Base-by-base conservation (phyloP, 2,113 vertebrate species). In the Ophthalmolycus amberensis region DNA sequence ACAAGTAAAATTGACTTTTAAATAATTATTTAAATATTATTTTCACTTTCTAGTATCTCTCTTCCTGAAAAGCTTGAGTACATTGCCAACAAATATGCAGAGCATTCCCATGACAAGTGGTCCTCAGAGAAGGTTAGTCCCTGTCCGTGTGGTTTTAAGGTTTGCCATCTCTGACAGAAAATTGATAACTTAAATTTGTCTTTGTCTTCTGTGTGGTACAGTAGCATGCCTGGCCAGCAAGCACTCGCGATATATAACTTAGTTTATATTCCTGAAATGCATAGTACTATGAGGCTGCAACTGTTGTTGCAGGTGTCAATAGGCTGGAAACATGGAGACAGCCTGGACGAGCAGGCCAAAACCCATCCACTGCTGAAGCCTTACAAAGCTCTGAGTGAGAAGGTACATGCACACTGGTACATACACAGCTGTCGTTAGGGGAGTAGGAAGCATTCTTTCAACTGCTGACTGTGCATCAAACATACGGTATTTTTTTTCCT, bases 21-120 rank as follows among this genome's bases (percentile, higher is more conserved):
- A 18, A 29, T 22, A 42, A 64, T 12, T 65, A 14, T 58, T 66
- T 59, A n/a, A 79, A 71, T 11, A 40, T 74, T 6, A 6, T 75
- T n/a, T 84, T n/a, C 38, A 66, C 18, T 88, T 95, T 91, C 27
- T 85, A 99, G 98, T 87, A 97, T 98, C 89, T 96, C 96, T 68
- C 95, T 99, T 88, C 97, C 97, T 93, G 98, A 99, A 94, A 99
- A 99, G 93, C 65, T 99, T 94, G 98, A 99, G 69, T 96, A 96
- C 86, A 95, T 99, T 78, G 96, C 97, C 88, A 98, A 96, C 95
- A 99, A 98, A 92, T 98, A 97, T 79, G 97, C 97, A 60, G 98
- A 99, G 91, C 97, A 99, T 93, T 97, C 96, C 85, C 98, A 99
- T 69, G 97, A 99, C 79, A 98, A 97, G 92, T 99, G 98, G 98